Evolutionary conservation across 1,140 invertebrate species (phyloP).

Genomic region (Chironomus striatipennis): DNA sequence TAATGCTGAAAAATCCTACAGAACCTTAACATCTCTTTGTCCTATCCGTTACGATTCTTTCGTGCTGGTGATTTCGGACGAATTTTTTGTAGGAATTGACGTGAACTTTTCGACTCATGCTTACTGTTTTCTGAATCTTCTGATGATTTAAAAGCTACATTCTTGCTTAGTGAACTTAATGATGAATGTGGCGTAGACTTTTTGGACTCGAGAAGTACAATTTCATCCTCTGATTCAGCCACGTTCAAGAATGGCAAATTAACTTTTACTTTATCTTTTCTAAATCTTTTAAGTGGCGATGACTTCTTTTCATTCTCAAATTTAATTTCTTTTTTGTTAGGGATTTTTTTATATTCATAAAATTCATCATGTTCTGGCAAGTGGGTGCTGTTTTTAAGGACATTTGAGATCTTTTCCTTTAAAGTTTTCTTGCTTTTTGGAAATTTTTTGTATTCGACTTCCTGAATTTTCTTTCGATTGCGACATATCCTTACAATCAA

Average conservation of each 20-base stretch:
- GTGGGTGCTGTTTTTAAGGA: background rate
- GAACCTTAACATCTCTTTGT: background rate
- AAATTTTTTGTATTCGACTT: background rate
- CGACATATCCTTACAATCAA: background rate
- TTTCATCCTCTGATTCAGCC: background rate
- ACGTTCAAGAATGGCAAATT: background rate
- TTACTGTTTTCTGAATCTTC: no score
- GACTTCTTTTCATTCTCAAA: slow-evolving; percentile 20
- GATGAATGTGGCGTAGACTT: background rate
- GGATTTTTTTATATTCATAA: slow-evolving; percentile 10
- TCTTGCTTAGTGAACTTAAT: background rate
- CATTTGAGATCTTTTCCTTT: background rate
- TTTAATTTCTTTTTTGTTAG: background rate
- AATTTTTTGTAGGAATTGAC: no score
- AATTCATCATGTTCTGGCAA: background rate
- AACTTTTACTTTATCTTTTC: background rate
- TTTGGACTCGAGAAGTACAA: background rate
- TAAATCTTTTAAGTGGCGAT: no score
- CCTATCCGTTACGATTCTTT: background rate
- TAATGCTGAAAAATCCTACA: background rate
- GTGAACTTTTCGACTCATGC: background rate
- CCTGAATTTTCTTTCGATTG: background rate
- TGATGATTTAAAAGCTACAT: no score
- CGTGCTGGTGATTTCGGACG: no score
- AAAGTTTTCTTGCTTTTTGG: background rate